These are phyloP conservation scores for Grantiella picta DNA, from an alignment of 2,113 vertebrate genomes.

Conservation along the genomic window DNA sequence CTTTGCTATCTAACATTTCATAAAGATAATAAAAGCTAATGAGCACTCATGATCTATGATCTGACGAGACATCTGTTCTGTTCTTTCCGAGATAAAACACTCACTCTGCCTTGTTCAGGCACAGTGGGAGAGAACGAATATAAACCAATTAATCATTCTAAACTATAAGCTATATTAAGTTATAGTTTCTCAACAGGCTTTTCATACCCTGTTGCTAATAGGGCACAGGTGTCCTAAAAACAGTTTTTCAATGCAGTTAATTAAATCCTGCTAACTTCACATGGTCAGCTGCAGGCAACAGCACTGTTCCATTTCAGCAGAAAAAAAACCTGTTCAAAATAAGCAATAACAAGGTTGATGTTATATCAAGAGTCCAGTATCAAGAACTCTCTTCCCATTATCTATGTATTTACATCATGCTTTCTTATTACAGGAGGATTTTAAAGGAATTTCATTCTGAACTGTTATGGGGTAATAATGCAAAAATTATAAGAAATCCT, in stretches of 20 bases:
- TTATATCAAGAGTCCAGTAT: neutral
- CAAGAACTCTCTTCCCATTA: neutral
- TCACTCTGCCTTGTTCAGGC: slow-evolving; percentile 50
- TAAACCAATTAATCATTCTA: slow-evolving; percentile 69
- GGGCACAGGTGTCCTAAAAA: slow-evolving; percentile 61
- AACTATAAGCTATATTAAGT: slow-evolving; percentile 72
- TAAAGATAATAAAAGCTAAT: slow-evolving; percentile 80
- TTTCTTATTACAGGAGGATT: neutral
- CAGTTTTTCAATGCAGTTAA: slow-evolving; percentile 29
- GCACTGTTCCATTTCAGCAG: neutral
- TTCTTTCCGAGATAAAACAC: slow-evolving; percentile 62
- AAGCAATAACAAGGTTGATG: neutral
- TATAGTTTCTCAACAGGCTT: slow-evolving; percentile 67
- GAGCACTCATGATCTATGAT: slow-evolving; percentile 72
- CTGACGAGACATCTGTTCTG: slow-evolving; percentile 75
- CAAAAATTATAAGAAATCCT: neutral
- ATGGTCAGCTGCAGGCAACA: neutral
- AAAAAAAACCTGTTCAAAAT: neutral
- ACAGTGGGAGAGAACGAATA: slow-evolving; percentile 63
- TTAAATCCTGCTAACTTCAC: slow-evolving; percentile 16
- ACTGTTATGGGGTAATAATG: neutral
- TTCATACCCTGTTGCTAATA: slow-evolving; percentile 51
- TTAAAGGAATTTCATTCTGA: neutral
- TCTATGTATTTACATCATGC: neutral
- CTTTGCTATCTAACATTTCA: slow-evolving; percentile 74